Percentiles rank a stretch among this genome's conserved stretches.
Conservation (phyloP, 2,888 invertebrate species). For the Lymantria monacha region DNA sequence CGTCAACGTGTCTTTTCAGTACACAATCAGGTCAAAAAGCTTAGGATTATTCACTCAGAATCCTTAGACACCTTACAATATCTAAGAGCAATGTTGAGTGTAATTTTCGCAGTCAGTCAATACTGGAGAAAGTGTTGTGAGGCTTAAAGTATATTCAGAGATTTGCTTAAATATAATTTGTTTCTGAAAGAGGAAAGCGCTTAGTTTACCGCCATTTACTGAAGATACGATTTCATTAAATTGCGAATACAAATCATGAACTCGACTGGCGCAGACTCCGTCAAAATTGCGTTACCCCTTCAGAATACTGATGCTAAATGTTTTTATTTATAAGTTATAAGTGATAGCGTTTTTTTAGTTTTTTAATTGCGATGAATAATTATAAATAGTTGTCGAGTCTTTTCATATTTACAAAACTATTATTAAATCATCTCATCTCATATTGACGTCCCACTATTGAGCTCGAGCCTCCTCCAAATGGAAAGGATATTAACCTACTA, state of each 20-base stretch:
- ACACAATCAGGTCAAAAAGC: too few relatives aligned
- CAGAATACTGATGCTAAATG: constrained; percentile 47
- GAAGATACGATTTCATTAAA: constrained; percentile 13
- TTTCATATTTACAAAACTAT: too few relatives aligned
- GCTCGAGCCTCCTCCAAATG: too few relatives aligned
- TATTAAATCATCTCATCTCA: background rate
- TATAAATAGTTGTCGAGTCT: background rate
- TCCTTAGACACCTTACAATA: too few relatives aligned
- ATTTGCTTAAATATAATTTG: background rate
- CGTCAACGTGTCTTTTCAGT: too few relatives aligned
- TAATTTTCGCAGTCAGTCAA: too few relatives aligned
- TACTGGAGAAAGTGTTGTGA: too few relatives aligned
- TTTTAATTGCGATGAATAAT: too few relatives aligned
- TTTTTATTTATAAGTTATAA: constrained; percentile 6
- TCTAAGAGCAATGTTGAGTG: too few relatives aligned
- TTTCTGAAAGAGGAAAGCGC: background rate
- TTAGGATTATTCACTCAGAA: too few relatives aligned
- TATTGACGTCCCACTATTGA: too few relatives aligned
- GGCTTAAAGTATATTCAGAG: background rate
- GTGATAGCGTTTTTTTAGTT: constrained; percentile 8
- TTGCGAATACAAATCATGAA: constrained; percentile 44
- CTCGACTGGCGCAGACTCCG: constrained; percentile 30
- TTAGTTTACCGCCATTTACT: constrained; percentile 4
- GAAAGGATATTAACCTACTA: too few relatives aligned
- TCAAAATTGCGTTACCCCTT: constrained; percentile 42